Evolutionary conservation across 2,797 vertebrate genomes (phyloP).

Genomic region (Chromobotia macracanthus): DNA sequence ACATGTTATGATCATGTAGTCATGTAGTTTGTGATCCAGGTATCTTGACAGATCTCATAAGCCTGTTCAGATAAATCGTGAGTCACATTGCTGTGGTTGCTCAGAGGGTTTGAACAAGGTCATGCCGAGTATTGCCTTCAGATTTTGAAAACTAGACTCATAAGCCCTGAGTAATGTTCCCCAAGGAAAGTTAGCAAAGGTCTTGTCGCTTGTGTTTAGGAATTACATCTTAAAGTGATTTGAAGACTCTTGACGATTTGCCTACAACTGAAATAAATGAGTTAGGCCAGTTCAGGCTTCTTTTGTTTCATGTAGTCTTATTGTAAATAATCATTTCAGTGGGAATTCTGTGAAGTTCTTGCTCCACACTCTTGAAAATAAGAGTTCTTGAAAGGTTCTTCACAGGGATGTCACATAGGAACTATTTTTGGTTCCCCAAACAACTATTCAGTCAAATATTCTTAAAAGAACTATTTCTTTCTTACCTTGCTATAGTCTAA

Average conservation of each 20-base stretch:
- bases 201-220: constrained; percentile 30
- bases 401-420: too few species aligned
- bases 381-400: too few species aligned
- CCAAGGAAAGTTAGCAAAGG: constrained; percentile 19
- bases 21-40: constrained; percentile 67
- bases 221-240: neutral
- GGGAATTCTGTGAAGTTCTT: neutral
- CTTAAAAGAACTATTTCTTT: too few species aligned
- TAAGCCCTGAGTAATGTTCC: constrained; percentile 34
- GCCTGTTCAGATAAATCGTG: constrained; percentile 73
- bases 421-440: too few species aligned
- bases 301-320: neutral
- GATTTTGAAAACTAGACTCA: constrained; percentile 70
- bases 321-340: neutral
- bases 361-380: neutral
- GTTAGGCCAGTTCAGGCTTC: neutral
- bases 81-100: constrained; percentile 70
- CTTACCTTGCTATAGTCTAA: too few species aligned
- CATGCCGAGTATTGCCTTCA: constrained; percentile 67
- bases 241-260: neutral
- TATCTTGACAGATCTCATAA: constrained; percentile 70
- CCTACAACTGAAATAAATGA: constrained; percentile 10
- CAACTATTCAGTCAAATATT: too few species aligned
- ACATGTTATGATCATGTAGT: constrained; percentile 14
- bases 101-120: constrained; percentile 71